These are phyloP conservation scores for Platichthys stellatus DNA, from an alignment of 2,113 vertebrate species.

Conservation along the genomic window DNA sequence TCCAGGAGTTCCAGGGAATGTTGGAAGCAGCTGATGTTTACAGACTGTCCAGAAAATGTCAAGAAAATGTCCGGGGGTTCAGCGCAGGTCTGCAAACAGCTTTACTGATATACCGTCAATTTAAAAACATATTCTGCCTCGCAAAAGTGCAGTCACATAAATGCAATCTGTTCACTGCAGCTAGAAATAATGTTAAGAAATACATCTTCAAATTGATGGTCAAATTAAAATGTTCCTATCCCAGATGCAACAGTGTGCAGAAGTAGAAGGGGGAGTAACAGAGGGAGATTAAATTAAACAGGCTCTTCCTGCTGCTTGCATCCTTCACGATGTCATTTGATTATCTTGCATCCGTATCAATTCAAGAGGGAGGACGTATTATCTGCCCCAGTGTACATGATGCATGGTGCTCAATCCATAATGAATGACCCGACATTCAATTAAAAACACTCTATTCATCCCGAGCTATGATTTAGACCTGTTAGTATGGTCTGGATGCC, in stretches of 20 bases:
- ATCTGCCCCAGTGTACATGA: conserved; percentile 32
- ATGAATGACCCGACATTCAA: conserved; percentile 72
- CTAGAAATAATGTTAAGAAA: neutral
- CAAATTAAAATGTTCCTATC: neutral
- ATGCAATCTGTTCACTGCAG: neutral
- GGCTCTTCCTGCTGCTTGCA: conserved; percentile 50
- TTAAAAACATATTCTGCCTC: neutral
- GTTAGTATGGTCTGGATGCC: conserved; percentile 37
- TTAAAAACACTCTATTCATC: conserved; percentile 69
- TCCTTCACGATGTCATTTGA: conserved; percentile 54
- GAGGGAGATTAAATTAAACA: conserved; percentile 47
- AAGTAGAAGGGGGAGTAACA: neutral
- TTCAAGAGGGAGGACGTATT: conserved; percentile 57
- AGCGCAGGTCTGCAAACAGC: too few relatives aligned
- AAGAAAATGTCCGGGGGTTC: too few relatives aligned
- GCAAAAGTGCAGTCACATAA: neutral
- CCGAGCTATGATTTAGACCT: conserved; percentile 53
- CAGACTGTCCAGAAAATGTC: too few relatives aligned
- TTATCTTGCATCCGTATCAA: conserved; percentile 65
- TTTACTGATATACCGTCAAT: neutral
- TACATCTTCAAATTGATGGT: neutral
- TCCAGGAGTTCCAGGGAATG: too few relatives aligned
- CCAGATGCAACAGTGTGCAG: conserved; percentile 1
- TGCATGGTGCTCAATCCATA: conserved; percentile 55
- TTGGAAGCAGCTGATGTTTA: too few relatives aligned